Conservation (phyloP, 2,113 vertebrate genomes). For the Hyperopisus bebe region DNA sequence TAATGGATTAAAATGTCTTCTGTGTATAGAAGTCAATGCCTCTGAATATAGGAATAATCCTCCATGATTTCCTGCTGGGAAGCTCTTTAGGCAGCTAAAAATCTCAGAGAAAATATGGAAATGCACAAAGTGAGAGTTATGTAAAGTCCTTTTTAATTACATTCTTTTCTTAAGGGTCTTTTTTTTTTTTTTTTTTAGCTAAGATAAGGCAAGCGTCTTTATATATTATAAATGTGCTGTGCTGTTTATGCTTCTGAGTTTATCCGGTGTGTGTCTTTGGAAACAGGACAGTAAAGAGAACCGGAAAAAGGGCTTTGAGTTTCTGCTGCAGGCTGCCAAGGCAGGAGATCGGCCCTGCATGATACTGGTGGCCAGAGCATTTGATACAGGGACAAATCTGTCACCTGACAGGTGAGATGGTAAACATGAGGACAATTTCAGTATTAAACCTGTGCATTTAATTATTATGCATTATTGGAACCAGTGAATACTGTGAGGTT, state of each 20-base stretch:
- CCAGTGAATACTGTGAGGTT: neutral
- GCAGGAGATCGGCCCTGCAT: slow-evolving; percentile 87
- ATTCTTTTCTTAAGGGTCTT: neutral
- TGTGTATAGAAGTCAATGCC: neutral
- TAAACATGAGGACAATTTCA: neutral
- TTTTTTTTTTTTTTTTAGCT: neutral
- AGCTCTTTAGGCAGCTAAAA: neutral
- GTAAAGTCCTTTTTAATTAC: neutral
- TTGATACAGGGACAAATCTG: slow-evolving; percentile 76
- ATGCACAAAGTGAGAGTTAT: neutral
- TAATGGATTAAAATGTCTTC: neutral
- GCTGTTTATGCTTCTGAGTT: neutral
- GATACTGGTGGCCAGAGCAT: slow-evolving; percentile 85
- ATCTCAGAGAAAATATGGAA: neutral
- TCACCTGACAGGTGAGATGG: slow-evolving; percentile 71
- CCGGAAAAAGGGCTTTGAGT: slow-evolving; percentile 77
- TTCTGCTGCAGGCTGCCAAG: slow-evolving; percentile 80
- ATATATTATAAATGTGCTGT: neutral
- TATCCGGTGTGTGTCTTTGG: neutral
- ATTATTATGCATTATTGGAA: neutral
- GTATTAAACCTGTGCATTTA: neutral
- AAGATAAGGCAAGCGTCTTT: neutral
- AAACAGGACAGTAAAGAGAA: slow-evolving; percentile 77
- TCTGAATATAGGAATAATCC: neutral
- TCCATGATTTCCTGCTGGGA: neutral